phyloP scores from a whole-genome alignment of 2,113 vertebrate species.

The Tylochromis polylepis region DNA sequence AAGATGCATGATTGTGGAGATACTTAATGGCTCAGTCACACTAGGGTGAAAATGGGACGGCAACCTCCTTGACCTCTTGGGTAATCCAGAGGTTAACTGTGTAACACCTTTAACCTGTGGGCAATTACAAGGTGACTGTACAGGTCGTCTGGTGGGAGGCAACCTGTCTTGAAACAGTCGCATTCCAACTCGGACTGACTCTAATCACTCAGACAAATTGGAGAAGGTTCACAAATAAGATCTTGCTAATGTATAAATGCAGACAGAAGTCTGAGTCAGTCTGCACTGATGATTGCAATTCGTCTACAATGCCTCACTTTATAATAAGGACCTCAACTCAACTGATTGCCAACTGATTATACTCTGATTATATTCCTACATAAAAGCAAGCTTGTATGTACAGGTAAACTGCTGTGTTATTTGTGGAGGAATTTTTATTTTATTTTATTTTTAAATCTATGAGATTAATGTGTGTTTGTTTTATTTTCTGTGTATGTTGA shows the following conservation, averaged over 20 bases:
- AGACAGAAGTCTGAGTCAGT: not conserved
- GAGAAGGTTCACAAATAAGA: not conserved
- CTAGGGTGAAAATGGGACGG: not conserved
- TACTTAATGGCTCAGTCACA: conserved; percentile 1
- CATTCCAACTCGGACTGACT: not conserved
- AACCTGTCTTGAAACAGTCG: not conserved
- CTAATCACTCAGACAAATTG: not conserved
- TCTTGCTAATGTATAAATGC: not conserved
- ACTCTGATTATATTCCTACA: not conserved
- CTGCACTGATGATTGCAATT: not conserved
- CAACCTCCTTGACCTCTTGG: not conserved
- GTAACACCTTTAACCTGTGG: not conserved
- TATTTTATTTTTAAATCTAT: not conserved
- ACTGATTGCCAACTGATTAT: not conserved
- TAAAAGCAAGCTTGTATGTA: not conserved
- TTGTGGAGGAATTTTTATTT: too few species aligned
- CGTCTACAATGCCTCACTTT: not conserved
- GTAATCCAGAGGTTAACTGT: not conserved
- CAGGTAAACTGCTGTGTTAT: not conserved
- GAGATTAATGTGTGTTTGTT: not conserved
- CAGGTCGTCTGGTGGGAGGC: not conserved
- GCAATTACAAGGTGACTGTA: not conserved
- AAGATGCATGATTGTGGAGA: not conserved
- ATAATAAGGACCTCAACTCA: not conserved
- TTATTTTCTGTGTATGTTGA: not conserved